Evolutionary conservation across 1,140 invertebrate species (phyloP), one percentile per base, ranked within the genome.

Genomic region (Campoletis sonorensis): DNA sequence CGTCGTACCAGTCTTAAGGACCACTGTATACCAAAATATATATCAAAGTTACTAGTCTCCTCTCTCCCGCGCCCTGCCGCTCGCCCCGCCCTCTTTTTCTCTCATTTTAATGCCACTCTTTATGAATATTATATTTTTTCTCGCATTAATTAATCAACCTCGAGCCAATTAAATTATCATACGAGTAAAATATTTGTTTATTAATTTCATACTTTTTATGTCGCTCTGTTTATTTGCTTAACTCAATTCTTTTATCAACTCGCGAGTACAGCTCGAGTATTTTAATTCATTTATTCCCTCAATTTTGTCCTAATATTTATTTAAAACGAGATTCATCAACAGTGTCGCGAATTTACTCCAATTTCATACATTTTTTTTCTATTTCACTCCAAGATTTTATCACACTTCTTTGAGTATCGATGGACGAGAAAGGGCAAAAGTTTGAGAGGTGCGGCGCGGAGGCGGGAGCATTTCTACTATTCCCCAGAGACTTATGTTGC

Each of bases 401-500:
- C n/a, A n/a, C n/a, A n/a, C n/a, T n/a, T n/a, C n/a, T n/a, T n/a
- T n/a, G n/a, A n/a, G 10, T 11, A 61, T 33, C 2, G 23, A 21
- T 49, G 61, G 23, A 26, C 45, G 21, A 72, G 73, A 45, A 67
- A 13, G 61, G 51, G 1, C 2, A 68, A 81, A 82, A 79, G 84
- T 23, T 5, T 83, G 78, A 54, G 51, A 54, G 18, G 8, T 16
- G n/a, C 18, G 18, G n/a, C n/a, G 51, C 1, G 11, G 18, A 18
- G 1, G 51, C 16, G 2, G 51, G 51, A 54, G 51, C 1, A 86
- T 86, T 88, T 84, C 84, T 88, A 85, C 87, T 88, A 88, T 88
- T 84, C 87, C 87, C 85, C 11, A 33, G 87, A 82, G 87, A 86
- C 79, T 73, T 45, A 64, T 61, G 83, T 84, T 87, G 87, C 86